Base-by-base conservation (phyloP, 2,113 vertebrate genomes). In the Epinephelus lanceolatus region DNA sequence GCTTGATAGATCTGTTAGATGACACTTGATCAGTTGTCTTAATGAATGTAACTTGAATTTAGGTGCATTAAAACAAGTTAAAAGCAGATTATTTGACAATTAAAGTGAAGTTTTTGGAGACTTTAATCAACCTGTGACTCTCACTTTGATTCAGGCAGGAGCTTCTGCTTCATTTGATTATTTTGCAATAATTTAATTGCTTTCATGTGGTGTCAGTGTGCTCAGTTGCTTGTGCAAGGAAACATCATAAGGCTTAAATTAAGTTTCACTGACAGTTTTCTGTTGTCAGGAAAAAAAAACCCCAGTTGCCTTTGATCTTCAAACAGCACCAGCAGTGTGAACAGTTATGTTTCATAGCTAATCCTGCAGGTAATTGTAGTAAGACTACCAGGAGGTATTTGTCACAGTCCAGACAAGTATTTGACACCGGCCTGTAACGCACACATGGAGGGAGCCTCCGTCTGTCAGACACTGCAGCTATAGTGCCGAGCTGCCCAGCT, bases 321-420 rank as follows among this genome's bases (percentile, higher is more conserved):
- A 88, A 66, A 87, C 76, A 42, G 77, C 77, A 80, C 47, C 57
- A 51, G 66, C 69, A 63, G 87, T 72, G 89, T 75, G 80, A 91
- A 81, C 86, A 75, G 80, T 85, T 91, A 55, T 88, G 88, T 89
- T 86, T 88, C 81, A 83, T 88, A 79, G 73, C 78, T 72, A 67
- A 78, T 87, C 86, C 88, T 86, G 84, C 81, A 91, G 88, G 86
- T 92, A 81, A 83, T 87, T 85, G 84, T 82, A 76, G 69, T 51
- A 82, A 86, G 91, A 86, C 86, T 81, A 86, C 86, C 79, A 83
- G 83, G 82, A 91, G 94, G 90, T 73, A 96, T 95, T 95, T 94
- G 90, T 91, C 94, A 94, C 94, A 71, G 86, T 77, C 87, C 86
- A 91, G 93, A 93, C 88, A 94, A 95, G 92, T 93, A 95, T 95